phyloP scores from a whole-genome alignment of 2,113 vertebrate species.

The Labeo rohita region DNA sequence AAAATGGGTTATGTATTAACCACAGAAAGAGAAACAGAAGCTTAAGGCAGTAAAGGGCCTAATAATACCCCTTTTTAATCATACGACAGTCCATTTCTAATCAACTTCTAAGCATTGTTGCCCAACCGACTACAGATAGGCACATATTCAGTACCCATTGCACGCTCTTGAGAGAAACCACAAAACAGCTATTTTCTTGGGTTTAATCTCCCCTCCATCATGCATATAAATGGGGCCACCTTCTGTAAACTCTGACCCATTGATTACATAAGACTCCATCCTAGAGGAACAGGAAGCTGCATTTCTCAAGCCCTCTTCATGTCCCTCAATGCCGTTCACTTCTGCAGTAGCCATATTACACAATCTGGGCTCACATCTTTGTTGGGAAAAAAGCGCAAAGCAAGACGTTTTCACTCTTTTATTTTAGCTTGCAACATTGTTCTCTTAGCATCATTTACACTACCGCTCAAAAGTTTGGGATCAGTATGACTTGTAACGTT shows the following conservation, averaged over 20 bases:
- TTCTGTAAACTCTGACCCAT: conserved; percentile 51
- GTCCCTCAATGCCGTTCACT: conserved; percentile 71
- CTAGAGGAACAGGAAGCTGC: conserved; percentile 61
- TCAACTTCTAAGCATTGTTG: background rate
- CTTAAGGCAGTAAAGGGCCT: background rate
- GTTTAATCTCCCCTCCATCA: background rate
- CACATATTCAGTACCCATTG: background rate
- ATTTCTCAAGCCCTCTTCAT: conserved; percentile 65
- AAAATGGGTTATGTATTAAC: background rate
- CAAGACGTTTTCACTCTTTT: conserved; percentile 3
- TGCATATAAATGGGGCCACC: background rate
- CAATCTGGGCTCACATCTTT: conserved; percentile 30
- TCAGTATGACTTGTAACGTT: too few species aligned
- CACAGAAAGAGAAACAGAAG: background rate
- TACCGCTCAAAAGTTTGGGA: too few species aligned
- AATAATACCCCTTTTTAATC: background rate
- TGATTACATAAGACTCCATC: conserved; percentile 56
- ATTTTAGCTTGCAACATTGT: background rate
- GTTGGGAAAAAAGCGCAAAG: background rate
- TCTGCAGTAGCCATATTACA: conserved; percentile 50
- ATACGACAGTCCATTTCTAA: background rate
- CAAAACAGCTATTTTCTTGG: background rate
- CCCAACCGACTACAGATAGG: background rate
- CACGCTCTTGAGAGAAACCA: background rate
- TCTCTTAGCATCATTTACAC: too few species aligned